Evolutionary conservation across 1,140 invertebrate genomes (phyloP).

Genomic region (Sitobion miscanthi): DNA sequence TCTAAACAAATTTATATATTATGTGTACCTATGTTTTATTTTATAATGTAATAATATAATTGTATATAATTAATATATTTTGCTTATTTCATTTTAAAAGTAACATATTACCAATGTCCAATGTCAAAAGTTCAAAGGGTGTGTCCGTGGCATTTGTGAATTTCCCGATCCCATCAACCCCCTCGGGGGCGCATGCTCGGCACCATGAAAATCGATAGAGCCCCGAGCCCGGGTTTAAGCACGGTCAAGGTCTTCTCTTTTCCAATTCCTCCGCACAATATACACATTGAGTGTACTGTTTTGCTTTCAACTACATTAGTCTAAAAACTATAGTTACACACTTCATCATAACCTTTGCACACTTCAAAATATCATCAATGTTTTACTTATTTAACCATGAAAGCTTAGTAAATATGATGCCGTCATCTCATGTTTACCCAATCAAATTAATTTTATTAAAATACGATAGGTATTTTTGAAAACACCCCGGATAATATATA

Average conservation of each 20-base stretch:
- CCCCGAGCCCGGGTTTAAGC: slow-evolving; percentile 47
- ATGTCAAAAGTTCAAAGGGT: slow-evolving; percentile 54
- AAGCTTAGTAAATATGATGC: not conserved
- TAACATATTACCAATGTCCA: slow-evolving; percentile 17
- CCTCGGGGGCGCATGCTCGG: slow-evolving; percentile 42
- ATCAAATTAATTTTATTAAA: not conserved
- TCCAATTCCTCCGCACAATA: not conserved
- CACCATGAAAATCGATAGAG: slow-evolving; percentile 48
- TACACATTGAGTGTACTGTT: not conserved
- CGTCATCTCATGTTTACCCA: not conserved
- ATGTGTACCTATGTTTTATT: not conserved
- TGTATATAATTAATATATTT: not conserved
- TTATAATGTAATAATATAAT: not conserved
- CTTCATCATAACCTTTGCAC: not conserved
- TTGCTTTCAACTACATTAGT: slow-evolving; percentile 25
- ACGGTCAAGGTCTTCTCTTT: slow-evolving; percentile 54
- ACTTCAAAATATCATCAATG: not conserved
- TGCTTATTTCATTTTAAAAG: not conserved
- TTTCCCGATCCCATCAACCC: slow-evolving; percentile 1
- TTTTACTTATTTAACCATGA: not conserved
- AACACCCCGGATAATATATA: not conserved
- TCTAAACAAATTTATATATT: not conserved
- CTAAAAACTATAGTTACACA: slow-evolving; percentile 2
- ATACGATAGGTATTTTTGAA: not conserved
- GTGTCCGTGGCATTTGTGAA: slow-evolving; percentile 46